Evolutionary conservation across 2,797 vertebrate genomes (phyloP), one percentile per base, ranked within the genome.

Genomic region (Gadopsis marmoratus): DNA sequence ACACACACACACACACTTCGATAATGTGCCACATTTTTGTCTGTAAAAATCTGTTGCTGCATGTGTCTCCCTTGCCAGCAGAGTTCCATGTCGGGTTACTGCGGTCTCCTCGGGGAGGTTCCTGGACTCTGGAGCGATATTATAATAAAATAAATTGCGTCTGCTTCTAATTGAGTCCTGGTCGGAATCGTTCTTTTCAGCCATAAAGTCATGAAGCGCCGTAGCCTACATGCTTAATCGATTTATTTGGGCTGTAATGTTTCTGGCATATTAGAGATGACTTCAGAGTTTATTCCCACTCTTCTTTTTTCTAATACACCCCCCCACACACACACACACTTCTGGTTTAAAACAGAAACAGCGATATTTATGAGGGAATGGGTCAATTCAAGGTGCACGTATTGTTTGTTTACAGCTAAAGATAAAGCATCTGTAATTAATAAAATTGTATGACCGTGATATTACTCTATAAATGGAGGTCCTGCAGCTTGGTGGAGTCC

Each of bases 111-210:
- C 47, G 3, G 74, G 56, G 70, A 69, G 51, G 4, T 47, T 75
- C 31, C 65, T 39, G 68, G 66, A 71, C 64, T 54, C 26, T 4
- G 10, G 31, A 68, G 64, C 21, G 9, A 35, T 33, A 9, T 63
- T 51, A 9, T 55, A n/a, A 33, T 53, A 56, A 12, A 47, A 33
- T n/a, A 56, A 23, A 23, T 1, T 39, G 43, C 31, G 48, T 60
- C 74, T 89, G 86, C 29, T 84, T 79, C 19, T 71, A 64, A 88
- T 85, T 84, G 75, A 65, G 41, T 54, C 26, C 47, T 75, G 66
- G 71, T 64, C 54, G 12, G 70, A 81, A 47, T 70, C 16, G 21
- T 64, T 48, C 67, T 61, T 73, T 65, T 62, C 69, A 76, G 8
- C 3, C 45, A 19, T 65, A 50, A 64, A 74, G 10, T 6, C 45